Base-by-base conservation (phyloP, 2,113 vertebrate species). In the Melospiza georgiana region DNA sequence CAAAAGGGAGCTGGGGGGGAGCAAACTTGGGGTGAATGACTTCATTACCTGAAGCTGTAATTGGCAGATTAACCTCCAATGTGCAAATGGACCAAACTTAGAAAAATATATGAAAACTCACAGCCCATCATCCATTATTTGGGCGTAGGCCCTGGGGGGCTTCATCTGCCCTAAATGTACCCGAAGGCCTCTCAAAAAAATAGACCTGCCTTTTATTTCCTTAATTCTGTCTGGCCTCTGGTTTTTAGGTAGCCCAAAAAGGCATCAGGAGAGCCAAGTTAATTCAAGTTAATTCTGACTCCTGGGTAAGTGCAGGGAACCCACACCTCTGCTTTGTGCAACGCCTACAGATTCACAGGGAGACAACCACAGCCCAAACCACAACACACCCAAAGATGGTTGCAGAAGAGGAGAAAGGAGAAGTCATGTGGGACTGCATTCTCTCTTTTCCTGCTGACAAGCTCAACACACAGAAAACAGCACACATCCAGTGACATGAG, bases 121-220 rank as follows among this genome's bases (percentile, higher is more conserved):
- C 12, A 7, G 9, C 15, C 24, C 0, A 0, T 7, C 0, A 4
- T 44, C 3, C 39, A 46, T 46, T 66, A 17, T 8, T 17, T n/a
- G 9, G 11, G 31, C 35, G 24, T 0, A 54, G 61, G 1, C 24
- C 18, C 37, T 28, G 18, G 6, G 19, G 18, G 2, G 15, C 11
- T 65, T 35, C 0, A 0, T 30, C 62, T 80, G 41, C 39, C 49
- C 20, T 0, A 66, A 46, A 80, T 37, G 25, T 3, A 66, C 39
- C 33, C 44, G 51, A 7, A 55, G 33, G 12, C 7, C 7, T 21
- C 21, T 31, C 33, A 31, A 12, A 11, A 11, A 57, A 54, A 25
- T 5, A 37, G 0, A 46, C 7, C 33, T 37, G 19, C 15, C 31
- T 31, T 67, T 25, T 15, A 31, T 7, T 57, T 21, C 10, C 41